A percentile compares a stretch with the other conserved stretches of the same genome.
phyloP scores from a whole-genome alignment of 2,797 vertebrate genomes.

The Poeciliopsis gracilis region DNA sequence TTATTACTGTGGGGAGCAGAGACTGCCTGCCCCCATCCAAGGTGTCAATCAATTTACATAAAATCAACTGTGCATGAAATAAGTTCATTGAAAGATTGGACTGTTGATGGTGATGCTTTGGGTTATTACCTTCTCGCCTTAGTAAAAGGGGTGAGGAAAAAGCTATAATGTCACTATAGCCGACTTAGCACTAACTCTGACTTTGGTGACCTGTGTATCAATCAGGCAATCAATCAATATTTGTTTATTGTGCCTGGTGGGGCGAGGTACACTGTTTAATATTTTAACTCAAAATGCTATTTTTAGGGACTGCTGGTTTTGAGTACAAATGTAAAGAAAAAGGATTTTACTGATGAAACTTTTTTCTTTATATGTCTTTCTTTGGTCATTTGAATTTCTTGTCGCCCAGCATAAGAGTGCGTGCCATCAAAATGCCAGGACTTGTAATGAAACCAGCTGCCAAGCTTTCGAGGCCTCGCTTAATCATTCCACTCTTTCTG shows the following conservation, averaged over 20 bases:
- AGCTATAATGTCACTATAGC: slow-evolving; percentile 75
- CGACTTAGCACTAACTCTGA: slow-evolving; percentile 76
- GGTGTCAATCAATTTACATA: slow-evolving; percentile 93
- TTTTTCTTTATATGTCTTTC: slow-evolving; percentile 29
- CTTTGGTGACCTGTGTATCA: slow-evolving; percentile 71
- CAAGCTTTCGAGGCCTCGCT: slow-evolving; percentile 64
- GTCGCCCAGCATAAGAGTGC: slow-evolving; percentile 38
- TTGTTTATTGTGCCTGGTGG: slow-evolving; percentile 65
- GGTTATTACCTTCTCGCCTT: slow-evolving; percentile 75
- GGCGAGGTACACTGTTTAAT: slow-evolving; percentile 61
- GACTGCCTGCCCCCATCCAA: slow-evolving; percentile 75
- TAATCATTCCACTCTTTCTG: slow-evolving; percentile 63
- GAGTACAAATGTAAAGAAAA: slow-evolving; percentile 28
- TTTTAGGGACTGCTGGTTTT: slow-evolving; percentile 27
- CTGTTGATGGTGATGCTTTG: slow-evolving; percentile 70
- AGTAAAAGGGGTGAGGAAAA: slow-evolving; percentile 68
- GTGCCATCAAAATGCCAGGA: slow-evolving; percentile 49
- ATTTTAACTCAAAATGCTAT: slow-evolving; percentile 53
- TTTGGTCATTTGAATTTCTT: slow-evolving; percentile 66
- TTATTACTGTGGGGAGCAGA: slow-evolving; percentile 86
- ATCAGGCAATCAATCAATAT: slow-evolving; percentile 79
- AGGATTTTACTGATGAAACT: slow-evolving; percentile 5
- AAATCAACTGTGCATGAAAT: slow-evolving; percentile 92
- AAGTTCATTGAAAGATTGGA: slow-evolving; percentile 82
- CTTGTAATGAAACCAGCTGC: slow-evolving; percentile 34